Evolutionary conservation across 2,113 vertebrate genomes (phyloP).

Genomic region (Microcebus jonahi): DNA sequence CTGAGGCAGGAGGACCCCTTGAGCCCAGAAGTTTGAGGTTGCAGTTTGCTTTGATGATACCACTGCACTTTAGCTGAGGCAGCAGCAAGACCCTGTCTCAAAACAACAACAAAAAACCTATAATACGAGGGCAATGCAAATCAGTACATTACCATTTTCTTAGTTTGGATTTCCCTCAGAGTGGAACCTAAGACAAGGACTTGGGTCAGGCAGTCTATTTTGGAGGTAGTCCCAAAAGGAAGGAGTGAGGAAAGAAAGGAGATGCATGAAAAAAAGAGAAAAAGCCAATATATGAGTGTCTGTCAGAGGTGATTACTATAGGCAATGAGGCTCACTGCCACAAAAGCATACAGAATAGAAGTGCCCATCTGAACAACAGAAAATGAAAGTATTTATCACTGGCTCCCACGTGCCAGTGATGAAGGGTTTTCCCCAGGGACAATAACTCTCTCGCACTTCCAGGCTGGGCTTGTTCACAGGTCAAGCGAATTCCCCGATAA

Average conservation of each 20-base stretch:
- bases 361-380: background rate
- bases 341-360: constrained; percentile 25
- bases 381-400: constrained; percentile 5
- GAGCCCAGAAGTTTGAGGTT: too few relatives aligned
- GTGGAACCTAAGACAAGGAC: background rate
- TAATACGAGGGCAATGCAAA: constrained; percentile 21
- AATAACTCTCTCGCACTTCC: background rate
- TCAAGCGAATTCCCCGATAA: background rate
- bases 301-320: background rate
- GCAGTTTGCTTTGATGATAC: too few relatives aligned
- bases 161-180: background rate
- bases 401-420: background rate
- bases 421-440: background rate
- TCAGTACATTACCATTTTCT: background rate
- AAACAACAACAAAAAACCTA: background rate
- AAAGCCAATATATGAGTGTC: constrained; percentile 12
- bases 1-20: too few relatives aligned
- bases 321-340: background rate
- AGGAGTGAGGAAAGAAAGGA: background rate
- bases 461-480: background rate
- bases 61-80: too few relatives aligned
- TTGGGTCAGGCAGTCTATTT: background rate
- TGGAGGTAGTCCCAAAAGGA: background rate
- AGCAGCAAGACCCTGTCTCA: too few relatives aligned
- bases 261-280: constrained; percentile 7